phyloP scores from a whole-genome alignment of 2,113 vertebrate species.

The Neofelis nebulosa region DNA sequence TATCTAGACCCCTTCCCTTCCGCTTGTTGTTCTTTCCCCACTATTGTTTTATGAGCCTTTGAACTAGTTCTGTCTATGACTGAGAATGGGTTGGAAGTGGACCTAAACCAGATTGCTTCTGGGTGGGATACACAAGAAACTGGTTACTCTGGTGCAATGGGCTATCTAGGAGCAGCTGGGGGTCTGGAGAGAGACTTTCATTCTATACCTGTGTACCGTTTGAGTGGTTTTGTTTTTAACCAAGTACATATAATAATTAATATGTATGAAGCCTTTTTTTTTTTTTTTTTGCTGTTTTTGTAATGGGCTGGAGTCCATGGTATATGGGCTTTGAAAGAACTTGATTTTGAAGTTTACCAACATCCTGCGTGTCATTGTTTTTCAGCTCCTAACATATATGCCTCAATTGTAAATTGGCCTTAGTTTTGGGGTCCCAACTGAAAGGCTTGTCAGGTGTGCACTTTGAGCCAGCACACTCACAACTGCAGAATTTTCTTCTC shows the following conservation, averaged over 20 bases:
- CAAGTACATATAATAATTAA: not conserved
- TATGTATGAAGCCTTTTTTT: not conserved
- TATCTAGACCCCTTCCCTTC: constrained; percentile 68
- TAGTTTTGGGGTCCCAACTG: not conserved
- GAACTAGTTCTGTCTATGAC: constrained; percentile 32
- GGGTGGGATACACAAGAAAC: not conserved
- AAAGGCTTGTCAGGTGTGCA: not conserved
- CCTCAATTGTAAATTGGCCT: not conserved
- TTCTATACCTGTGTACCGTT: not conserved
- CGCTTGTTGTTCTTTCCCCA: not conserved
- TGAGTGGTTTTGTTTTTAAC: not conserved
- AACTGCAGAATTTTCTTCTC: not conserved
- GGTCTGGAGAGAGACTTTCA: not conserved
- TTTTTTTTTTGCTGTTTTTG: constrained; percentile 20
- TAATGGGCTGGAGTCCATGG: not conserved
- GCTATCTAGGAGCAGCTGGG: not conserved
- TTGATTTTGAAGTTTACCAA: constrained; percentile 30
- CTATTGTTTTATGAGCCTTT: constrained; percentile 73
- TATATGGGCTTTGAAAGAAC: not conserved
- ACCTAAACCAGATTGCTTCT: constrained; percentile 38
- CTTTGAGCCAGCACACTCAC: not conserved
- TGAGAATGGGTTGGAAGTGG: constrained; percentile 24
- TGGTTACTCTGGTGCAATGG: not conserved
- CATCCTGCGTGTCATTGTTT: not conserved
- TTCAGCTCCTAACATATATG: not conserved